Evolutionary conservation across 2,888 invertebrate genomes (phyloP).

Genomic region (Nomada lathburiana): DNA sequence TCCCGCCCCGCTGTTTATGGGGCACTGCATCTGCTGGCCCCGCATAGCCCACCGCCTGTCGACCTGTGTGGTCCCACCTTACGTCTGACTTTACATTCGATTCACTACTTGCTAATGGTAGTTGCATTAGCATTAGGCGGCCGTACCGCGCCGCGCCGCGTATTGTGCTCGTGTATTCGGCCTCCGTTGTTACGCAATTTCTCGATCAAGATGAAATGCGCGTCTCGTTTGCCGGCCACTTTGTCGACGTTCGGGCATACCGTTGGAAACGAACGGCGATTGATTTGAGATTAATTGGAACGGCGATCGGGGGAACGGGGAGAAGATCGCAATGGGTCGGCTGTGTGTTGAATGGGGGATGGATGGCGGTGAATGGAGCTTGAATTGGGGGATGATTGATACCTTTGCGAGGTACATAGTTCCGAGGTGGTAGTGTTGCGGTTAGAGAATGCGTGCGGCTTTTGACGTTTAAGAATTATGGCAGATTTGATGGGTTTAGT

Average conservation of each 20-base stretch:
- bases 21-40: conserved; percentile 81
- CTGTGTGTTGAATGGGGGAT: no score
- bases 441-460: no score
- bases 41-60: conserved; percentile 78
- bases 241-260: background rate
- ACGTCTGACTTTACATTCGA: conserved; percentile 81
- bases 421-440: no score
- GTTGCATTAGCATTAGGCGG: conserved; percentile 78
- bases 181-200: conserved; percentile 65
- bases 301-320: no score
- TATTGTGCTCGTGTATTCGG: conserved; percentile 48
- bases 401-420: no score
- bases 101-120: conserved; percentile 82
- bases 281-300: no score
- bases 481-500: no score
- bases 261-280: background rate
- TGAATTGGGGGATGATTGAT: no score
- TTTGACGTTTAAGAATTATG: no score
- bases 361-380: no score
- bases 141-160: conserved; percentile 40
- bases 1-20: conserved; percentile 83
- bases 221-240: background rate
- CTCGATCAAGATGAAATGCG: conserved; percentile 37
- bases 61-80: conserved; percentile 82
- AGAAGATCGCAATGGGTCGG: no score